Evolutionary conservation across 2,113 vertebrate species (phyloP).

Genomic region (Lampris incognitus): DNA sequence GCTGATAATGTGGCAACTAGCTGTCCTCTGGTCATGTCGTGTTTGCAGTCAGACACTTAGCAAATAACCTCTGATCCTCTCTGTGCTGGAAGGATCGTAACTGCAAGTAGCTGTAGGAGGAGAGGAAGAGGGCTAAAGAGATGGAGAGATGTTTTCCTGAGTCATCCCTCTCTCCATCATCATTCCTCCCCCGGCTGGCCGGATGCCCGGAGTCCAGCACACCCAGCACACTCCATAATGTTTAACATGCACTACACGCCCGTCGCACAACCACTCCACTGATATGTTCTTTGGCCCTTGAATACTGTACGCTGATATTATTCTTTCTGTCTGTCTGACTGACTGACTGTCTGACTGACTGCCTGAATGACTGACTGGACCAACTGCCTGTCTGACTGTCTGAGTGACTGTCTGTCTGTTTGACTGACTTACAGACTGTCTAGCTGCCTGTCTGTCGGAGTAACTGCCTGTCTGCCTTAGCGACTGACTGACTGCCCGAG

Average conservation of each 20-base stretch:
- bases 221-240: constrained; percentile 37
- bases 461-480: not conserved
- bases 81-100: constrained; percentile 36
- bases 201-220: constrained; percentile 48
- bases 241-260: constrained; percentile 55
- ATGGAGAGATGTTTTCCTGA: constrained; percentile 69
- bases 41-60: constrained; percentile 60
- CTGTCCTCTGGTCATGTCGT: constrained; percentile 47
- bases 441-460: constrained; percentile 25
- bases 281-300: constrained; percentile 37
- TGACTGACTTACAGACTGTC: constrained; percentile 18
- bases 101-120: constrained; percentile 49
- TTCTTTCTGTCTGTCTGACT: constrained; percentile 23
- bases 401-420: constrained; percentile 22
- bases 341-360: constrained; percentile 2
- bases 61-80: constrained; percentile 53
- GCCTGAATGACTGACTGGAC: constrained; percentile 25
- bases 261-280: constrained; percentile 41
- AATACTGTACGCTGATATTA: constrained; percentile 7
- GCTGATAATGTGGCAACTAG: constrained; percentile 60
- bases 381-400: constrained; percentile 12
- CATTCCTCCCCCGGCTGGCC: constrained; percentile 58
- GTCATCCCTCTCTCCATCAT: constrained; percentile 69
- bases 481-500: constrained; percentile 26
- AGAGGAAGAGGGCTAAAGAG: constrained; percentile 44